Evolutionary conservation across 2,113 vertebrate genomes (phyloP), one percentile per base, ranked within the genome.

Genomic region (Heterochromis multidens): DNA sequence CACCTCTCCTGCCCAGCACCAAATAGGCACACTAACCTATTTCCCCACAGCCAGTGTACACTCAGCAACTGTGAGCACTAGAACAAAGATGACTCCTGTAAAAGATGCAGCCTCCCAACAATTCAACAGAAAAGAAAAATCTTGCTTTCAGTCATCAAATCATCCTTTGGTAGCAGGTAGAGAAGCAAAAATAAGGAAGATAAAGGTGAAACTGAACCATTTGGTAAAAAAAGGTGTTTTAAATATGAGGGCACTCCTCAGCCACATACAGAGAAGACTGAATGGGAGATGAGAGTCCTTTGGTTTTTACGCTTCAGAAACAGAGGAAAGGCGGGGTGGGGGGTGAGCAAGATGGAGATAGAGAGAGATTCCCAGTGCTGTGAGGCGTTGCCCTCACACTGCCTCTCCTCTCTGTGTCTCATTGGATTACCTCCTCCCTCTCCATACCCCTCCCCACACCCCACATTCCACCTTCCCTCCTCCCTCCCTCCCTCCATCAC

Each of bases 371-470:
- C 85, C 87, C 79, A 46, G 88, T 90, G 91, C 90, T 94, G 79
- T 93, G 94, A 96, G 93, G 94, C 94, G 92, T 96, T 92, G 90
- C 90, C 95, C 91, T 93, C 79, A 67, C 89, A 8, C 88, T 93
- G 94, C 88, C 94, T 93, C 88, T 93, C 90, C 84, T 90, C 89
- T 92, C 90, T 87, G 84, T 91, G 93, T 95, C 94, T 95, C 94
- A 95, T 93, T 95, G 94, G 93, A 94, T 95, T 95, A 93, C 91
- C 89, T 89, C 92, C 90, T 91, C 93, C 90, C 90, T 88, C 87
- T 77, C 77, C 49, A 43, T 6, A 72, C 65, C 67, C 76, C 85
- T 65, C 21, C 63, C 54, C 46, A 52, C 17, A 52, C 43, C 6
- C 72, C 37, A 58, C 4, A 60, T 58, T 58, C 76, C 84, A 65